These are phyloP conservation scores for Caiman crocodilus DNA, from an alignment of 2,797 vertebrate species.

Conservation along the genomic window DNA sequence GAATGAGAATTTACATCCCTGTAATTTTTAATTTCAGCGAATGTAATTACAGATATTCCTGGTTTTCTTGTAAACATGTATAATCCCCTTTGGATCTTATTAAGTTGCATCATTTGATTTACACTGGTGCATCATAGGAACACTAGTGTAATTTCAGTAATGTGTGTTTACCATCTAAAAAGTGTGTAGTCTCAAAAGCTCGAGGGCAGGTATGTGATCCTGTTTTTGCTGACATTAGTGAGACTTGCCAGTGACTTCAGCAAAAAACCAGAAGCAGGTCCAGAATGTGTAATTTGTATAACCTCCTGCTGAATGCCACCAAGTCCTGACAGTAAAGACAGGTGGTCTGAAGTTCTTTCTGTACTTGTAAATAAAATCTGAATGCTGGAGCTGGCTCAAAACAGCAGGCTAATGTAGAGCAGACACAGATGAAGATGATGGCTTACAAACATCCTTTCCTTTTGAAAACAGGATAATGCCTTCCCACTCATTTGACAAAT, in stretches of 20 bases:
- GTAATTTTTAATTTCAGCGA: background rate
- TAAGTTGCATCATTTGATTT: background rate
- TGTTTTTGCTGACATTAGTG: background rate
- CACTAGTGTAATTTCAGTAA: background rate
- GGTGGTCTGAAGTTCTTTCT: background rate
- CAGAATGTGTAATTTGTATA: constrained; percentile 1
- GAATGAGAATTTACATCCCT: background rate
- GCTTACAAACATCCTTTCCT: background rate
- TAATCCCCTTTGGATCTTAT: background rate
- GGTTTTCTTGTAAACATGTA: constrained; percentile 2
- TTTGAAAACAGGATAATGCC: background rate
- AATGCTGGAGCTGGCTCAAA: background rate
- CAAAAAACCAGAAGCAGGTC: background rate
- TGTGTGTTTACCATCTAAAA: background rate
- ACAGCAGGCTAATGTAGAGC: fast-evolving
- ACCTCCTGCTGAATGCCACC: background rate
- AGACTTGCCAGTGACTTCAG: fast-evolving
- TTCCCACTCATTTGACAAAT: fast-evolving
- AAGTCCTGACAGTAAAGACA: background rate
- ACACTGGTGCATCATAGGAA: no score
- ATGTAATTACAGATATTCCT: background rate
- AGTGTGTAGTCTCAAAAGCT: background rate
- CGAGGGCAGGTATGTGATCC: background rate
- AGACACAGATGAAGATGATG: background rate
- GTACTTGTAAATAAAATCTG: fast-evolving